Base-by-base conservation (phyloP, 2,888 invertebrate species). In the Epinotia brunnichana region DNA sequence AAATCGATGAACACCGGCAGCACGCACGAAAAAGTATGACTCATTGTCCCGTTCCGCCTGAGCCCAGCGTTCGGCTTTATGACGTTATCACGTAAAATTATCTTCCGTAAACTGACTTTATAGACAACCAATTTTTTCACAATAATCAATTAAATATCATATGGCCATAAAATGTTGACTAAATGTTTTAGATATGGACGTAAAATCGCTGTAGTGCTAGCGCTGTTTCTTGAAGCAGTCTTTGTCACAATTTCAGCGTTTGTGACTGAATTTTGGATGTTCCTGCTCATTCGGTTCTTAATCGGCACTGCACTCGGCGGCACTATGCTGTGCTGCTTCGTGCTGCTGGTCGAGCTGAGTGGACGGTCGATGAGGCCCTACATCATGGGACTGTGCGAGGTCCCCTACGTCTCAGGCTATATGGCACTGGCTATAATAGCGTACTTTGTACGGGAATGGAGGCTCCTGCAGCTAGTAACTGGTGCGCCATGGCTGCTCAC, bases 311-410 rank as follows among this genome's bases (percentile, higher is more conserved):
- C 94, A 10, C 93, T 95, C 15, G 95, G 95, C 74, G 96, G 95
- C 44, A 94, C 95, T 2, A 95, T 96, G 94, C 92, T 96, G 21
- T 94, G 95, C 74, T 94, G 95, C 77, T 95, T 95, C 78, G 94
- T 96, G 63, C 89, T 95, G 39, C 88, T 95, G 24, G 94, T 95
- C 83, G 95, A 95, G 87, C 86, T 95, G 35, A 92, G 94, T 73
- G 95, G 95, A 54, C 92, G 92, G 74, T 88, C 90, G 4, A 91
- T 91, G 85, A 85, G 95, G 75, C 94, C 94, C 0, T 94, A 94
- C 70, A 83, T 94, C 10, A 90, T 94, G 5, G 94, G 94, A 41
- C 80, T 95, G 0, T 90, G 90, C 60, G 95, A 95, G 78, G 82
- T 94, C 67, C 90, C 94, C 11, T 95, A 94, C 77, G 85, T 94